A percentile compares a stretch with the other conserved stretches of the same genome.
These are phyloP conservation scores for Drosophila pseudoobscura DNA, from an alignment of 1,140 invertebrate genomes.

Conservation along the genomic window DNA sequence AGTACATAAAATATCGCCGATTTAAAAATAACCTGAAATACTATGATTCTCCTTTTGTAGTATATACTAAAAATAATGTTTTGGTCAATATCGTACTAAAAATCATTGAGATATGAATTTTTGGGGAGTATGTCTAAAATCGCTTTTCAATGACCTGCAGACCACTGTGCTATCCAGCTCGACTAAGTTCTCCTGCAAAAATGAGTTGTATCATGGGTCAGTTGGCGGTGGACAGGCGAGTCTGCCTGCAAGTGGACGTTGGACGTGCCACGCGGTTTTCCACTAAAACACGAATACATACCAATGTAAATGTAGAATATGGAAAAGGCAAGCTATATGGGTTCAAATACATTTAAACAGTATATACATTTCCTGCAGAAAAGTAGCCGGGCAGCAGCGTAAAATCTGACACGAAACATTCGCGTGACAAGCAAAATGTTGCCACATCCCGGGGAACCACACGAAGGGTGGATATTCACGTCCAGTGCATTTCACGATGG, in stretches of 20 bases:
- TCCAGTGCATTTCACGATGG: conserved; percentile 30
- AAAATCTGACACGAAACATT: conserved; percentile 77
- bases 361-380: conserved; percentile 39
- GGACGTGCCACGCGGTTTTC: conserved; percentile 50
- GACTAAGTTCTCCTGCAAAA: conserved; percentile 16
- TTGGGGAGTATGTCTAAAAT: background rate
- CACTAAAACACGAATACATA: conserved; percentile 30
- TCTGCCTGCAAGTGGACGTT: conserved; percentile 40
- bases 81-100: too few species aligned
- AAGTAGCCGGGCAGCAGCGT: conserved; percentile 50
- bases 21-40: too few species aligned
- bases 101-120: too few species aligned
- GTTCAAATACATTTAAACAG: conserved; percentile 27
- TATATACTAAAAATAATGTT: too few species aligned
- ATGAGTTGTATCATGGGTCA: conserved; percentile 56
- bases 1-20: too few species aligned
- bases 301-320: conserved; percentile 21
- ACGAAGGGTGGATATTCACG: background rate
- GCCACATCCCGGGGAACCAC: conserved; percentile 23
- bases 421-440: conserved; percentile 70
- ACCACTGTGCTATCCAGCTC: background rate
- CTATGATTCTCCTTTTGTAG: too few species aligned
- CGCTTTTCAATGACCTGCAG: background rate
- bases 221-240: conserved; percentile 29
- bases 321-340: conserved; percentile 8